Conservation (phyloP, 1,140 invertebrate species). For the Caligus rogercresseyi region DNA sequence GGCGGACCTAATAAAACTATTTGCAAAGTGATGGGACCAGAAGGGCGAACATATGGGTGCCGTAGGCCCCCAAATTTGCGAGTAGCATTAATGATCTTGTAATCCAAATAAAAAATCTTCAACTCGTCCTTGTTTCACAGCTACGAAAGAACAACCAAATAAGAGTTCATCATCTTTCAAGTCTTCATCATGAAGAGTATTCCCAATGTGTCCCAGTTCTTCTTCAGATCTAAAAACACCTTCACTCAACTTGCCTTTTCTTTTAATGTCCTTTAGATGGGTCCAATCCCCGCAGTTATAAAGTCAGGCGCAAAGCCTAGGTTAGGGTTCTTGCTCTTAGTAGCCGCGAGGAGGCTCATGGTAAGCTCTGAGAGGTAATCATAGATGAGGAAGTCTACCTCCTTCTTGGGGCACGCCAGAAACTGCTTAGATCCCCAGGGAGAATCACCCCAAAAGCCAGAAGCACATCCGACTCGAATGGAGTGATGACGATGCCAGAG, state of each 20-base stretch:
- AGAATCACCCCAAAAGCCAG: constrained; percentile 40
- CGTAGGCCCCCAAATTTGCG: too few relatives aligned
- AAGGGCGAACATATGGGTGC: too few relatives aligned
- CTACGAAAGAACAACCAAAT: too few relatives aligned
- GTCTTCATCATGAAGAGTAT: too few relatives aligned
- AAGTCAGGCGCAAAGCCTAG: constrained; percentile 39
- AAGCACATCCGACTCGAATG: constrained; percentile 36
- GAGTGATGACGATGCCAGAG: constrained; percentile 20
- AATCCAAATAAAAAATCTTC: too few relatives aligned
- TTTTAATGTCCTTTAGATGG: constrained; percentile 34
- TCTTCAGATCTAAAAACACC: too few relatives aligned
- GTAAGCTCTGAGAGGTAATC: constrained; percentile 40
- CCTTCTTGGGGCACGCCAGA: background rate
- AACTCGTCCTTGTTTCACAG: too few relatives aligned
- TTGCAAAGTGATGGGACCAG: too few relatives aligned
- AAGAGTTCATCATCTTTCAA: too few relatives aligned
- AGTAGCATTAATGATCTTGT: too few relatives aligned
- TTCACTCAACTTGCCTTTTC: constrained; percentile 29
- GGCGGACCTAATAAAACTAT: too few relatives aligned
- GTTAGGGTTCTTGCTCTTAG: constrained; percentile 30
- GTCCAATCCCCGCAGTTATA: constrained; percentile 31
- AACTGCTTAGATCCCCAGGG: constrained; percentile 29
- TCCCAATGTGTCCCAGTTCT: too few relatives aligned
- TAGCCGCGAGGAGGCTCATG: constrained; percentile 37
- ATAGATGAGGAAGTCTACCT: constrained; percentile 31